Conservation (phyloP, 92 coral and sea anemone genomes). For the Siderastrea siderea region DNA sequence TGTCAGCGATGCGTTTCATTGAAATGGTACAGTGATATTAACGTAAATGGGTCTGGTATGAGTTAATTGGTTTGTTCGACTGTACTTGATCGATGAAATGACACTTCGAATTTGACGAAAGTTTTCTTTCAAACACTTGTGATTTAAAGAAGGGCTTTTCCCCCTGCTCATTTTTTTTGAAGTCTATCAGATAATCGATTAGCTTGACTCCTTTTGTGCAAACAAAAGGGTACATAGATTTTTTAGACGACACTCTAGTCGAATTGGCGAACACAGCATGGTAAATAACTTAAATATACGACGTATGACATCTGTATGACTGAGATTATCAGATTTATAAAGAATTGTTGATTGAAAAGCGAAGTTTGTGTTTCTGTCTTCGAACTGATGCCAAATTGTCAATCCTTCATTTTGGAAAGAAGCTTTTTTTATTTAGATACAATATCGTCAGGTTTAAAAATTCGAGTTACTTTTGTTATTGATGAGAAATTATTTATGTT, state of each 20-base stretch:
- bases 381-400: background rate
- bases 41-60: background rate
- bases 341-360: background rate
- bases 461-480: too few species aligned
- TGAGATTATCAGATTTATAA: background rate
- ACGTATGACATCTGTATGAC: too few species aligned
- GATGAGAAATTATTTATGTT: too few species aligned
- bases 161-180: background rate
- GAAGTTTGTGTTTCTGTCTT: background rate
- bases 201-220: background rate
- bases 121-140: background rate
- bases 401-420: background rate
- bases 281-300: too few species aligned
- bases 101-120: background rate
- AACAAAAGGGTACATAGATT: background rate
- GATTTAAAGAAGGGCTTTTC: background rate
- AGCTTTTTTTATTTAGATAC: background rate
- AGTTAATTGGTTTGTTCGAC: background rate
- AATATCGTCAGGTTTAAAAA: too few species aligned
- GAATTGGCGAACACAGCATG: too few species aligned
- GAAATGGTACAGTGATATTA: background rate
- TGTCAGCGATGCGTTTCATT: background rate
- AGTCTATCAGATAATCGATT: background rate
- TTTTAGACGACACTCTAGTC: too few species aligned
- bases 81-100: too few species aligned